Conservation (phyloP, 2,888 invertebrate genomes). For the Leucophora obtusa region DNA sequence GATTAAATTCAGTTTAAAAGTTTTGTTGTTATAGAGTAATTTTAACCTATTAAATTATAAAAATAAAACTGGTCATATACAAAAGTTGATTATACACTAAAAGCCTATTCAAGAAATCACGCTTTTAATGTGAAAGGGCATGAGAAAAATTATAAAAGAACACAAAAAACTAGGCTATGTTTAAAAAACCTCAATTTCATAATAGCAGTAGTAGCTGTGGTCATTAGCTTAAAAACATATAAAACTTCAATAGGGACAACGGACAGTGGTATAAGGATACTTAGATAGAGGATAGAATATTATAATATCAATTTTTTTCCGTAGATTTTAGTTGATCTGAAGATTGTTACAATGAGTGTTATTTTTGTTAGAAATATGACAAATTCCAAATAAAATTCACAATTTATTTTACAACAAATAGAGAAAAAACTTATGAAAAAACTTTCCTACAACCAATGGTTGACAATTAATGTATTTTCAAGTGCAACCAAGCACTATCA, state of each 20-base stretch:
- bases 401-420: too few relatives aligned
- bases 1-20: neutral
- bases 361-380: too few relatives aligned
- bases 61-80: neutral
- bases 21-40: neutral
- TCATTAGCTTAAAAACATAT: neutral
- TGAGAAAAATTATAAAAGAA: neutral
- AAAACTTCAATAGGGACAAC: too few relatives aligned
- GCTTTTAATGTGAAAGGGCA: neutral
- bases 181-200: constrained; percentile 39
- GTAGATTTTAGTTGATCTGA: too few relatives aligned
- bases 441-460: too few relatives aligned
- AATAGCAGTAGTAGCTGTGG: neutral
- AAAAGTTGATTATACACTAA: constrained; percentile 8
- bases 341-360: too few relatives aligned
- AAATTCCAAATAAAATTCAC: too few relatives aligned
- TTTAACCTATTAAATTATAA: neutral
- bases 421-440: too few relatives aligned
- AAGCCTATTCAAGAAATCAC: neutral
- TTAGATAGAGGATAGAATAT: too few relatives aligned
- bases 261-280: too few relatives aligned
- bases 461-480: too few relatives aligned
- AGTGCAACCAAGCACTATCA: too few relatives aligned
- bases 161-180: constrained; percentile 39
- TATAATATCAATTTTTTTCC: neutral